A percentile compares a stretch with the other conserved stretches of the same genome.
Conservation (phyloP, 2,888 invertebrate genomes). For the Polia nebulosa region DNA sequence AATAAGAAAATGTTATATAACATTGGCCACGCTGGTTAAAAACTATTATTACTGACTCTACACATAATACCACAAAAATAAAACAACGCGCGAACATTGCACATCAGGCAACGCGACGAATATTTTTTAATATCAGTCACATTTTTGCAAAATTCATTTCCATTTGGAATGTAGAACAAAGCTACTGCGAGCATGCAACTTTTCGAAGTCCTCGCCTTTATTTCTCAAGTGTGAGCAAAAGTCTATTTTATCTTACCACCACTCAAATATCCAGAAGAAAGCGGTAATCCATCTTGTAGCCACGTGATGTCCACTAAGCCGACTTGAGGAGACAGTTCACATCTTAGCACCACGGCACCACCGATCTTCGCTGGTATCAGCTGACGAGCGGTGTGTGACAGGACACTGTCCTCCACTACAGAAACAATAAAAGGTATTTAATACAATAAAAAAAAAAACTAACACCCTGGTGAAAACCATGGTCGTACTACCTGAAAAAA, state of each 20-base stretch:
- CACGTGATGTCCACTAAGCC: constrained; percentile 84
- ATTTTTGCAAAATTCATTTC: not conserved
- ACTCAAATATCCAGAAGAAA: constrained; percentile 82
- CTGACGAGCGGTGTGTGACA: constrained; percentile 82
- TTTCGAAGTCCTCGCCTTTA: not conserved
- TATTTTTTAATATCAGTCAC: not conserved
- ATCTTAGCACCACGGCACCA: constrained; percentile 82
- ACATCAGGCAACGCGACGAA: not conserved
- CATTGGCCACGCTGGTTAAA: no score
- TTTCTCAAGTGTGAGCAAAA: not conserved
- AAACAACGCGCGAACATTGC: no score
- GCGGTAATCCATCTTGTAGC: constrained; percentile 86
- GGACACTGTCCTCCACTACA: constrained; percentile 84
- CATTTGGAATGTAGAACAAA: not conserved
- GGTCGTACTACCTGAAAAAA: not conserved
- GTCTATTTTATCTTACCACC: constrained; percentile 74
- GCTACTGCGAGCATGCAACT: not conserved
- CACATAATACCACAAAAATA: no score
- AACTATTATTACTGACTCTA: no score
- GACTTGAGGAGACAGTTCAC: constrained; percentile 85
- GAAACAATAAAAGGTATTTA: constrained; percentile 16
- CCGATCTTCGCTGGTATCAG: constrained; percentile 84
- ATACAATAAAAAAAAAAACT: no score
- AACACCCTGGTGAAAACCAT: not conserved
- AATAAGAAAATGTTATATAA: no score